Conservation (phyloP, 2,797 vertebrate genomes). For the Peromyscus melanophrys region DNA sequence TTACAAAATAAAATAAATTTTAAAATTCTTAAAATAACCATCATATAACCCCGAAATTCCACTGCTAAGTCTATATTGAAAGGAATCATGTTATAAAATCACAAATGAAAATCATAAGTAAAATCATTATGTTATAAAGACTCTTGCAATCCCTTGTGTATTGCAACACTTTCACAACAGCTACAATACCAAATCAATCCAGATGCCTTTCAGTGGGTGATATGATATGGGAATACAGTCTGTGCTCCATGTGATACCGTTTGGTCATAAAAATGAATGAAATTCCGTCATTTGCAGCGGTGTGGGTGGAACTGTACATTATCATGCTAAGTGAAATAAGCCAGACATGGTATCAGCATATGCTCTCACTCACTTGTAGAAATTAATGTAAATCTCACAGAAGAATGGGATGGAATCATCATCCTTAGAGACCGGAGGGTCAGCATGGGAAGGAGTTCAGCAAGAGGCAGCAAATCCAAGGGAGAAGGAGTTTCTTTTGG, state of each 20-base stretch:
- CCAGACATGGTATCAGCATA: neutral
- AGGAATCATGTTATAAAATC: neutral
- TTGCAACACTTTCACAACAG: too few species aligned
- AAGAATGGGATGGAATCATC: neutral
- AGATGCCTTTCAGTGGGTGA: neutral
- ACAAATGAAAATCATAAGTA: too few species aligned
- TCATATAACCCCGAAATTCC: neutral
- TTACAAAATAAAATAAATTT: neutral
- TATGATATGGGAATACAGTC: neutral
- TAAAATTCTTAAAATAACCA: neutral
- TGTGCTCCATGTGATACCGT: neutral
- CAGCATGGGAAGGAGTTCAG: neutral
- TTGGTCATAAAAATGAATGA: neutral
- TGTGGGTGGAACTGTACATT: neutral
- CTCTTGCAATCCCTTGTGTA: neutral
- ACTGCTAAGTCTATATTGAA: neutral
- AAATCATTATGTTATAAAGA: neutral
- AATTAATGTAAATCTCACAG: neutral
- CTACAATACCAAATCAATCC: neutral
- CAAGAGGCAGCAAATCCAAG: neutral
- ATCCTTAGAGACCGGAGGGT: neutral
- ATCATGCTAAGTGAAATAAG: neutral
- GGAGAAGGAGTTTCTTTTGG: neutral
- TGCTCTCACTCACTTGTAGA: neutral
- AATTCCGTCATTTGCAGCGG: neutral